Evolutionary conservation across 2,888 invertebrate genomes (phyloP).

Genomic region (Tachina grossa): DNA sequence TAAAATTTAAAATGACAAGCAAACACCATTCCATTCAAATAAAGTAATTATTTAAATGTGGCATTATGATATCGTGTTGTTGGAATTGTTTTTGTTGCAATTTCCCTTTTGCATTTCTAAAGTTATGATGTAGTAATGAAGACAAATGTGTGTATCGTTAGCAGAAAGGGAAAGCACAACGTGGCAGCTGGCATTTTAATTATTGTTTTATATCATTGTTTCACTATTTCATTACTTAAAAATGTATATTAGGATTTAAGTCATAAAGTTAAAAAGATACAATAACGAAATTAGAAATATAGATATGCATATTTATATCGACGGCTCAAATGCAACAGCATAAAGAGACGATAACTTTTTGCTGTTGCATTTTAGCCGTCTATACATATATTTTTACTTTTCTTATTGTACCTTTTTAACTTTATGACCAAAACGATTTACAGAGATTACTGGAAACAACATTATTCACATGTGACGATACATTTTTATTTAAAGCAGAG

Average conservation of each 20-base stretch:
- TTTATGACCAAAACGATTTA: slow-evolving; percentile 80
- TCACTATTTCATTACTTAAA: no score
- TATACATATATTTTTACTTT: slow-evolving; percentile 3
- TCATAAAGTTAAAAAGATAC: slow-evolving; percentile 79
- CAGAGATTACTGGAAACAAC: slow-evolving; percentile 57
- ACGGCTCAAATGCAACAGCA: neutral
- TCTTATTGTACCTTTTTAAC: slow-evolving; percentile 76
- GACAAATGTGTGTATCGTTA: slow-evolving; percentile 3
- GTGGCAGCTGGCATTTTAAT: no score
- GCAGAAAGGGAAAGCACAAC: neutral
- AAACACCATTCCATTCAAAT: no score
- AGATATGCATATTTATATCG: neutral
- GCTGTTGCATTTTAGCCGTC: neutral
- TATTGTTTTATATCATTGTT: neutral
- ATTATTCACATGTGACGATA: slow-evolving; percentile 19
- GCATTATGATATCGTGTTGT: no score
- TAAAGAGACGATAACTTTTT: neutral
- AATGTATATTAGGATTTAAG: slow-evolving; percentile 24
- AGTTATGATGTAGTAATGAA: neutral
- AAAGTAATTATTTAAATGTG: no score
- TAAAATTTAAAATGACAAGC: no score
- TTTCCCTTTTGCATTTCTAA: neutral
- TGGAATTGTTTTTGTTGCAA: no score
- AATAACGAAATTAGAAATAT: slow-evolving; percentile 28
- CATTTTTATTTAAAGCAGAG: slow-evolving; percentile 7